Base-by-base conservation (phyloP, 2,113 vertebrate genomes). In the Malurus cyaneus region DNA sequence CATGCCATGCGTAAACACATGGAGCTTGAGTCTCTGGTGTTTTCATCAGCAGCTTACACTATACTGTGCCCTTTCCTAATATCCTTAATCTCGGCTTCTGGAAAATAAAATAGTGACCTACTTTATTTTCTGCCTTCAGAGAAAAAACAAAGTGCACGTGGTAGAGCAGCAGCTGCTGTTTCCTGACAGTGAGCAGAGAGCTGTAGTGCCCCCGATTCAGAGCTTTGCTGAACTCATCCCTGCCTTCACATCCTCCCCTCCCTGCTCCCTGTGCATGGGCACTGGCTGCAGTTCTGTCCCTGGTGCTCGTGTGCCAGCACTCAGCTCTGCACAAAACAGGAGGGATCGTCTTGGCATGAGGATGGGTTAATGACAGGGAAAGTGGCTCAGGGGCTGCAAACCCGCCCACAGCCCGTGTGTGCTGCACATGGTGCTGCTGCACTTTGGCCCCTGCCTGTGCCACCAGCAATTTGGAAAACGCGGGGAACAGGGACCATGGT, bases 41-140 rank as follows among this genome's bases (percentile, higher is more conserved):
- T 96, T 95, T 81, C 65, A 89, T 20, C 93, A 92, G 65, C 88
- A 89, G 96, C 69, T 91, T 96, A 94, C 10, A 2, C 39, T 84
- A 18, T 29, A 11, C 61, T 25, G 19, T 83, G 57, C 57, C 80
- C 73, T 91, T 76, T 92, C 61, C 86, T 93, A 94, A 81, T 88
- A 80, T 90, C 76, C 94, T 97, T 95, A 97, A 95, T 96, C 94
- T 93, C 73, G 18, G 82, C 90, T 93, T 86, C 93, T 86, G 82
- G 82, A 73, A 96, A 95, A 96, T 79, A 94, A 80, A 92, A 86
- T 72, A 92, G 80, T 96, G 95, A 96, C 94, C 95, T 96, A 95
- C 89, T 97, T 96, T 95, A 64, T 90, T 95, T 94, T 73, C 42
- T 81, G 79, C 71, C 76, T 84, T 86, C 61, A 69, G 89, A 42